These are phyloP conservation scores for Enteromius treurensis DNA, from an alignment of 2,797 vertebrate genomes.

Conservation along the genomic window DNA sequence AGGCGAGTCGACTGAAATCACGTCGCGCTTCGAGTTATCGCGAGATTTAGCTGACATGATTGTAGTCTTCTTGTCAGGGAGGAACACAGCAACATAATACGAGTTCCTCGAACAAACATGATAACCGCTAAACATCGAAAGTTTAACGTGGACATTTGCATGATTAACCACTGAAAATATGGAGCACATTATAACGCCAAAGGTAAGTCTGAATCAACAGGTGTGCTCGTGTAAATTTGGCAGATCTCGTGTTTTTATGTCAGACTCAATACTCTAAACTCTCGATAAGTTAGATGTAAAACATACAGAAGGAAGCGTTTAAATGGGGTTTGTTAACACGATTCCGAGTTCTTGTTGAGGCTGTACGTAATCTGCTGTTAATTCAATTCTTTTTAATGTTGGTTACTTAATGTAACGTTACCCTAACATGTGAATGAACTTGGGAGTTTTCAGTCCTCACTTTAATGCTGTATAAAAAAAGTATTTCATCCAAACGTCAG, in stretches of 20 bases:
- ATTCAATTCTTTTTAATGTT: neutral
- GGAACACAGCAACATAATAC: conserved; percentile 1
- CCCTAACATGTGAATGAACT: neutral
- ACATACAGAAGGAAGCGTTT: conserved; percentile 5
- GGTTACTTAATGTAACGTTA: neutral
- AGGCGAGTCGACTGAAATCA: neutral
- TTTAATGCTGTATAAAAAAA: neutral
- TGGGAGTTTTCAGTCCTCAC: neutral
- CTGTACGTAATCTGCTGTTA: neutral
- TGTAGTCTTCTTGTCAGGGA: conserved; percentile 23
- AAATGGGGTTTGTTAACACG: neutral
- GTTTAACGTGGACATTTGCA: conserved; percentile 8
- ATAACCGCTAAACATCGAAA: conserved; percentile 11
- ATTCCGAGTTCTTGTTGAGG: neutral
- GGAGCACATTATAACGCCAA: conserved; percentile 77
- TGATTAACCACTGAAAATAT: conserved; percentile 57
- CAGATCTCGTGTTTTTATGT: neutral
- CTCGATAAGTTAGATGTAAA: neutral
- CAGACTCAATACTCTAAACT: conserved; percentile 41
- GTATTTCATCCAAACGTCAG: neutral
- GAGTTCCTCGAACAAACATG: conserved; percentile 48
- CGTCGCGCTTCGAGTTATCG: neutral
- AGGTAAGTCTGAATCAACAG: conserved; percentile 66
- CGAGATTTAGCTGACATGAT: conserved; percentile 43
- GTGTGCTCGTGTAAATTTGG: conserved; percentile 1